Evolutionary conservation across 2,797 vertebrate species (phyloP), one percentile per base, ranked within the genome.

Genomic region (Pipistrellus nathusii): DNA sequence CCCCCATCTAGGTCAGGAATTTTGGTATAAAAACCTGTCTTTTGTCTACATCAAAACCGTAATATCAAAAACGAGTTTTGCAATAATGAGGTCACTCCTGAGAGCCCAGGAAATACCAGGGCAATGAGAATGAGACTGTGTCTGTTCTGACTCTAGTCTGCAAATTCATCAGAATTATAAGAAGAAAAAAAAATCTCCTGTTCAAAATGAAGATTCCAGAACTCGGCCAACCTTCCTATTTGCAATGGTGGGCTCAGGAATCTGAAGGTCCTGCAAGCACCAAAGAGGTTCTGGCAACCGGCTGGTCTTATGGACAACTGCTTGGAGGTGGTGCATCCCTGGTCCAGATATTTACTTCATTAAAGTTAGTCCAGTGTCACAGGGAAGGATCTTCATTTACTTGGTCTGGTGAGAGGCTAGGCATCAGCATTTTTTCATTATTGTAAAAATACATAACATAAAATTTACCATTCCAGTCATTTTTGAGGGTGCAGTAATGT

Each of bases 11-110:
- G 81, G 53, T 80, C 69, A 83, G 35, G 38, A 27, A 85, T 89
- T 85, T 68, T 91, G 66, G 17, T 78, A 76, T 55, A 20, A 73
- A 94, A 64, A 93, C 11, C 64, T 53, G 35, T 13, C 38, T 76
- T n/a, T 88, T 69, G 51, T 46, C 81, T 76, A 41, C 21, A 41
- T 59, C 18, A 57, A 89, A 84, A 89, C 71, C 30, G 41, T 23
- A n/a, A 27, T 71, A 55, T 55, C 80, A 57, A 94, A 86, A 82
- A 55, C 30, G 4, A n/a, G 21, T 71, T 94, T 64, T 91, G 51
- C 13, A 87, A 69, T 90, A 91, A 82, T 81, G 94, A 91, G 76
- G 86, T 94, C 68, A 78, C 68, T 88, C 84, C 66, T 48, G 23
- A 73, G 38, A 94, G 12, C 62, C 44, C 64, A 82, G 73, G 46